Conservation (phyloP, 2,797 vertebrate genomes). For the Coluber constrictor region DNA sequence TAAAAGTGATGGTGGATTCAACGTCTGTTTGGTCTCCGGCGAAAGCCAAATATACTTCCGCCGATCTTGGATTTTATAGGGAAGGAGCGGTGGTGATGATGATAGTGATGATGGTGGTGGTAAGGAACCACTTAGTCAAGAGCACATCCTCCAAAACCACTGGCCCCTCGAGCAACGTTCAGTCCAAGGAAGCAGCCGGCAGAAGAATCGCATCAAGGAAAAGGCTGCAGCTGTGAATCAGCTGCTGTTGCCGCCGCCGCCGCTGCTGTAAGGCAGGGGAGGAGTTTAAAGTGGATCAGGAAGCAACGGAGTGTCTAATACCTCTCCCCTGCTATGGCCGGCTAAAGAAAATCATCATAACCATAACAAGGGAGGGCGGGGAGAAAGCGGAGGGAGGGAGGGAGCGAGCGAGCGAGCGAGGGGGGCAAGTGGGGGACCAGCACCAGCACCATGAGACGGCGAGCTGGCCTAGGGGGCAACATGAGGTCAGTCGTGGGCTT, state of each 20-base stretch:
- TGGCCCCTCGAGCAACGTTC: background rate
- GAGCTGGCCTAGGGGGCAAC: slow-evolving; percentile 84
- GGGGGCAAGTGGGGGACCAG: slow-evolving; percentile 1
- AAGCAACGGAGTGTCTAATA: slow-evolving; percentile 72
- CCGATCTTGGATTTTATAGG: background rate
- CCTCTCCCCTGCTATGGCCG: slow-evolving; percentile 72
- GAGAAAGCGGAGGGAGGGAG: slow-evolving; percentile 56
- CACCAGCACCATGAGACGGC: slow-evolving; percentile 79
- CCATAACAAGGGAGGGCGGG: slow-evolving; percentile 59
- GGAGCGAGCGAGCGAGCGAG: slow-evolving; percentile 43
- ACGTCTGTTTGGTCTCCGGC: slow-evolving; percentile 3
- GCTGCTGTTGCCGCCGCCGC: slow-evolving; percentile 64
- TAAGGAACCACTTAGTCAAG: background rate
- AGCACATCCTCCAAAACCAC: background rate
- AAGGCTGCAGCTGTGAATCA: slow-evolving; percentile 70
- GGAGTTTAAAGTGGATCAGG: slow-evolving; percentile 65
- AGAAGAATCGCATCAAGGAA: slow-evolving; percentile 51
- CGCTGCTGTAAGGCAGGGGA: slow-evolving; percentile 53
- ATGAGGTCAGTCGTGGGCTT: slow-evolving; percentile 94
- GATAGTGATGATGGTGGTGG: background rate
- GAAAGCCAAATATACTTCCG: slow-evolving; percentile 27
- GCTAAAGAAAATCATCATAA: slow-evolving; percentile 67
- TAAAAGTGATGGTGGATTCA: slow-evolving; percentile 5
- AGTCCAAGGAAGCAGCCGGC: slow-evolving; percentile 34
- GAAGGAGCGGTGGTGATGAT: background rate